Conservation (phyloP, 2,797 vertebrate genomes). For the Bradypodion pumilum region DNA sequence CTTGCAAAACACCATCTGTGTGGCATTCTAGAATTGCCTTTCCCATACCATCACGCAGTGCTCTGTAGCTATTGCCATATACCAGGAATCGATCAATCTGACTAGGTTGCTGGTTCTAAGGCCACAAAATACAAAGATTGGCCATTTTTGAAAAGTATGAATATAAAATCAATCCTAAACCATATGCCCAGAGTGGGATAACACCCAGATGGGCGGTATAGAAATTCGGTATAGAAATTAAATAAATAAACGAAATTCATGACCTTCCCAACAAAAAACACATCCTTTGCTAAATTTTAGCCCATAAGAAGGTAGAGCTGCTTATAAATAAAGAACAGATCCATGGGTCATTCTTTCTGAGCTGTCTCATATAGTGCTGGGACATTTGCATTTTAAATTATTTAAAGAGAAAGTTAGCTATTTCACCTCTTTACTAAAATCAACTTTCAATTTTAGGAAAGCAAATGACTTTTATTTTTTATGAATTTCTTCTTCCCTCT, state of each 20-base stretch:
- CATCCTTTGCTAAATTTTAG: not conserved
- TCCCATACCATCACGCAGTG: slow-evolving; percentile 82
- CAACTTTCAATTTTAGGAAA: not conserved
- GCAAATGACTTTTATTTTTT: not conserved
- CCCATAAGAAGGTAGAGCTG: not conserved
- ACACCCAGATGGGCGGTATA: too few species aligned
- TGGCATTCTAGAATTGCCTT: slow-evolving; percentile 76
- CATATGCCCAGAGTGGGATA: too few species aligned
- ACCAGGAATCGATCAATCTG: slow-evolving; percentile 86
- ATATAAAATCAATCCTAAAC: not conserved
- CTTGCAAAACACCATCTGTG: slow-evolving; percentile 61
- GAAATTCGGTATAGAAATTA: too few species aligned
- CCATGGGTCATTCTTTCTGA: not conserved
- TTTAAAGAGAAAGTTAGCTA: not conserved
- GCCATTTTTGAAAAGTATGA: not conserved
- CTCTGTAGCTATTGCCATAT: slow-evolving; percentile 82
- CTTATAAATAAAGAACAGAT: not conserved
- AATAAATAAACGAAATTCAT: not conserved
- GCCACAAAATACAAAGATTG: slow-evolving; percentile 29
- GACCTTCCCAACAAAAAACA: not conserved
- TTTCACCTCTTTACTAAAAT: not conserved
- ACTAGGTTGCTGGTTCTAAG: slow-evolving; percentile 62
- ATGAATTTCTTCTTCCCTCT: not conserved
- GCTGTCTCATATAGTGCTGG: not conserved
- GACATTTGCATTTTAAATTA: not conserved